These are phyloP conservation scores for Crambe crambe DNA, from an alignment of 37 sponge, comb jelly and placozoan species.

Conservation along the genomic window DNA sequence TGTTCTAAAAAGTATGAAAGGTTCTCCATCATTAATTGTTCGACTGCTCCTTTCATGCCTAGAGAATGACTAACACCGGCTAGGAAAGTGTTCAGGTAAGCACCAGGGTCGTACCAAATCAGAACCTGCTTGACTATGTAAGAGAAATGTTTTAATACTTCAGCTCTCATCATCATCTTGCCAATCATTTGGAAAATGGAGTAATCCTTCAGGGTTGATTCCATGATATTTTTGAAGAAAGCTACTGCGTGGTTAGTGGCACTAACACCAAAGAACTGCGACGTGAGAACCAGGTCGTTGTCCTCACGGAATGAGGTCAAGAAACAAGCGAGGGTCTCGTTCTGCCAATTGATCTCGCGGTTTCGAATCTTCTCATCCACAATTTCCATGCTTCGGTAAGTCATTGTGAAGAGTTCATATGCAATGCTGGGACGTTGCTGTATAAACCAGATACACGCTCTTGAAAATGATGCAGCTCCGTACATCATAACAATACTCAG, in stretches of 20 bases:
- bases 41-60: slow-evolving; percentile 3
- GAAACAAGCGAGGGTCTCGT: neutral
- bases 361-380: slow-evolving; percentile 15
- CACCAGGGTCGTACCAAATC: slow-evolving; percentile 26
- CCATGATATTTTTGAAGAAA: slow-evolving; percentile 4
- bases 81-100: slow-evolving; percentile 14
- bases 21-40: slow-evolving; percentile 16
- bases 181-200: neutral
- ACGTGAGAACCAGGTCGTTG: neutral
- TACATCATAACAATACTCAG: slow-evolving; percentile 5
- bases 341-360: neutral
- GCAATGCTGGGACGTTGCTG: neutral
- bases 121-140: slow-evolving; percentile 14
- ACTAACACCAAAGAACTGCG: neutral
- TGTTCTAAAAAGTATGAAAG: slow-evolving; percentile 3
- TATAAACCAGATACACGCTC: slow-evolving; percentile 3
- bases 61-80: neutral
- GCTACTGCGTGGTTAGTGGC: neutral
- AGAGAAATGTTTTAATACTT: slow-evolving; percentile 7
- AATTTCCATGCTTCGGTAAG: neutral
- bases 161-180: neutral
- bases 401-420: neutral
- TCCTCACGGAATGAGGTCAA: neutral
- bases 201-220: neutral
- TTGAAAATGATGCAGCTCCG: slow-evolving; percentile 2